Evolutionary conservation across 2,797 vertebrate genomes (phyloP).

Genomic region (Acropternis orthonyx): DNA sequence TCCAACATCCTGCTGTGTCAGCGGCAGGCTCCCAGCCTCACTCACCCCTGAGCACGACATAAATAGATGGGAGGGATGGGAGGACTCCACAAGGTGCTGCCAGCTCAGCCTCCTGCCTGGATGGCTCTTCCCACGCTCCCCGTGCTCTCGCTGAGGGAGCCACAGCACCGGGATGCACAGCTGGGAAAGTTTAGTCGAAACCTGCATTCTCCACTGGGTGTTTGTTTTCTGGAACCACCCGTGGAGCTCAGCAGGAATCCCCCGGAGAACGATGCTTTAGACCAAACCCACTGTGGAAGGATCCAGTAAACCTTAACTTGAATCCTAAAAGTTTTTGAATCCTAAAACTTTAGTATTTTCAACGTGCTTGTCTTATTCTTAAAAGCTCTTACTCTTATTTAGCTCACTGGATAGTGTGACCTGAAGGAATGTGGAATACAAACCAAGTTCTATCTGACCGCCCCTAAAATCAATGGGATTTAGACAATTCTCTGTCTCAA

Average conservation of each 20-base stretch:
- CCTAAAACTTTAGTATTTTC: neutral
- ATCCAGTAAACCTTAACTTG: neutral
- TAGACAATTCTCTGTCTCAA: neutral
- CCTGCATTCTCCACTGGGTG: neutral
- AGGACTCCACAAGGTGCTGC: accelerated
- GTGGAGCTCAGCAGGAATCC: neutral
- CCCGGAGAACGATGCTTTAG: neutral
- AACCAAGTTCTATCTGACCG: neutral
- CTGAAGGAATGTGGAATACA: neutral
- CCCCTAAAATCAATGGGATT: neutral
- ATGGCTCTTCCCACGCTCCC: accelerated
- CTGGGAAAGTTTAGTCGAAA: neutral
- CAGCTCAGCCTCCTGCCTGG: accelerated
- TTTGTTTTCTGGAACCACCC: neutral
- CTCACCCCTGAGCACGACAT: neutral
- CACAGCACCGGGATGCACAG: accelerated
- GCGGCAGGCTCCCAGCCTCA: neutral
- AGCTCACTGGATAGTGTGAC: neutral
- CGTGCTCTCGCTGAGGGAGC: accelerated
- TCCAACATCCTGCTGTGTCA: conserved; percentile 8
- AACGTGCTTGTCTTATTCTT: no score
- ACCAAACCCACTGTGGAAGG: neutral
- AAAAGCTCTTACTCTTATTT: neutral
- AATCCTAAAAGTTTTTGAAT: neutral
- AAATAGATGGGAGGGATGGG: neutral